Conservation (phyloP, 1,140 invertebrate species). For the Chrysomallon squamiferum region DNA sequence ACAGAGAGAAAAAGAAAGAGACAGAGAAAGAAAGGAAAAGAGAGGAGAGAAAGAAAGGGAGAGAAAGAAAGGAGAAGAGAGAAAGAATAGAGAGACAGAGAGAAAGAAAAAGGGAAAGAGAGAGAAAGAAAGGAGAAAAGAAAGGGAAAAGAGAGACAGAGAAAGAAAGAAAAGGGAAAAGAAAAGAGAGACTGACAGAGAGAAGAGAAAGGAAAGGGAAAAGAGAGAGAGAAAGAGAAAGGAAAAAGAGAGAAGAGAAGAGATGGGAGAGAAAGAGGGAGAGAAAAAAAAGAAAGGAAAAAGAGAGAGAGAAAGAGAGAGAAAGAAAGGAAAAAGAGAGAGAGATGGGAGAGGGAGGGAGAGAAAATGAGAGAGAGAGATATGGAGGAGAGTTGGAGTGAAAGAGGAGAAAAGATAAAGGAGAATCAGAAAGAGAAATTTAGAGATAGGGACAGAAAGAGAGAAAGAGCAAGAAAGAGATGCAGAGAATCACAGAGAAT, state of each 20-base stretch:
- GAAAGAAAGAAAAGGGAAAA: neutral
- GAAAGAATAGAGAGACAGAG: too few species aligned
- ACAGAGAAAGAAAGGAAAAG: neutral
- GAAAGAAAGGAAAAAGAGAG: neutral
- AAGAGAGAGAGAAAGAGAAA: constrained; percentile 3
- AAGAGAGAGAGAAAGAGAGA: constrained; percentile 6
- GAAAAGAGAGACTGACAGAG: too few species aligned
- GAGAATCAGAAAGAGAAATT: too few species aligned
- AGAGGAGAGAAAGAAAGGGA: neutral
- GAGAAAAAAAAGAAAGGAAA: neutral
- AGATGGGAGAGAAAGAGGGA: neutral
- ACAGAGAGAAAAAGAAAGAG: too few species aligned
- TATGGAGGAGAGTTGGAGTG: too few species aligned
- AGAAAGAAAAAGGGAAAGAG: neutral
- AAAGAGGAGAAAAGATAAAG: too few species aligned
- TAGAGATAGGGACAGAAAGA: too few species aligned
- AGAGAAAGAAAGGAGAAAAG: neutral
- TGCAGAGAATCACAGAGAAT: too few species aligned
- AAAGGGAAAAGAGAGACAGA: too few species aligned
- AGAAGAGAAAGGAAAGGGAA: neutral
- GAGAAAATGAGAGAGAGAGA: too few species aligned
- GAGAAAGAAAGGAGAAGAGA: neutral
- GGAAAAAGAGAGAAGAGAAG: neutral
- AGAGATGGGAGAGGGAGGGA: too few species aligned
- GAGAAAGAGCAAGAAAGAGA: too few species aligned